phyloP scores from a whole-genome alignment of 2,888 invertebrate species.

The Heliconius ismenius region DNA sequence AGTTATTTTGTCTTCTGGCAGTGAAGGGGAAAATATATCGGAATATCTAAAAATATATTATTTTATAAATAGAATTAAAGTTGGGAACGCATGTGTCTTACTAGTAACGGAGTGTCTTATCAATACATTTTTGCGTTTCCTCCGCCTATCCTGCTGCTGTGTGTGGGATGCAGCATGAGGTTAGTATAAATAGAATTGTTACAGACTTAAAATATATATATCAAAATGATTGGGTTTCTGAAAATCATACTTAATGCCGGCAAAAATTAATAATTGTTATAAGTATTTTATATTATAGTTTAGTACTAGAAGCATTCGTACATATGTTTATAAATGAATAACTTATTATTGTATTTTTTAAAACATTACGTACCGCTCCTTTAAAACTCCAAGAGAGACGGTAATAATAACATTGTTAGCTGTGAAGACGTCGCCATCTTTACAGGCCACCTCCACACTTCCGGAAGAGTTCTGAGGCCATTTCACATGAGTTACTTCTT shows the following conservation, averaged over 20 bases:
- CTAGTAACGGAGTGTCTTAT: too few relatives aligned
- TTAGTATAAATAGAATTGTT: background rate
- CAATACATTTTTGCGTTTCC: too few relatives aligned
- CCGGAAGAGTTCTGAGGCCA: constrained; percentile 54
- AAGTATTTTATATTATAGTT: too few relatives aligned
- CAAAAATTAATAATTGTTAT: too few relatives aligned
- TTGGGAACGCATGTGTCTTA: too few relatives aligned
- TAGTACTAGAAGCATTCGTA: too few relatives aligned
- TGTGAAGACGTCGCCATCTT: constrained; percentile 75
- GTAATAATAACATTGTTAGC: constrained; percentile 86
- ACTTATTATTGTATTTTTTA: background rate
- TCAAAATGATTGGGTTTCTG: background rate
- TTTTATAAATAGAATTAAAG: background rate
- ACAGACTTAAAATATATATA: background rate
- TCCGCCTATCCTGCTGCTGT: too few relatives aligned
- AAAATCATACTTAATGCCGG: too few relatives aligned
- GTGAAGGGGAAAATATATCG: background rate
- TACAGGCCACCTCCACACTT: constrained; percentile 68
- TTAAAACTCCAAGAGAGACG: constrained; percentile 86
- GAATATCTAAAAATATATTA: constrained; percentile 2
- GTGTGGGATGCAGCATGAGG: too few relatives aligned
- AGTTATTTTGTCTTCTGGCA: constrained; percentile 15
- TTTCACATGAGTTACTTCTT: constrained; percentile 58
- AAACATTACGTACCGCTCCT: constrained; percentile 65
- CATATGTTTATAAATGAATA: too few relatives aligned